Percentiles rank a stretch among this genome's conserved stretches.
Conservation (phyloP, 2,797 vertebrate genomes). For the Melanotaenia parkinsoni region DNA sequence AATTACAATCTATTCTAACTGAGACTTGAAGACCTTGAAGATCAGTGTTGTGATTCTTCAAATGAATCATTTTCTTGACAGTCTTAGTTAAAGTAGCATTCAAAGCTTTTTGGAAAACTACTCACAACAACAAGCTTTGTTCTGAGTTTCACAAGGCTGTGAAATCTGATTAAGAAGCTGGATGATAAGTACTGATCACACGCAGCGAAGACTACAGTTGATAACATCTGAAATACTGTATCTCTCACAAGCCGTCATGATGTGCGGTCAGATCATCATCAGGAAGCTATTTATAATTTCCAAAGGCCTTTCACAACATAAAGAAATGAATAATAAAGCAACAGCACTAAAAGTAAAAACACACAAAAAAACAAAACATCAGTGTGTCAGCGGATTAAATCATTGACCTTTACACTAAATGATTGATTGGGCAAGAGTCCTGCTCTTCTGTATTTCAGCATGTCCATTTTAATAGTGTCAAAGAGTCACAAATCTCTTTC, state of each 20-base stretch:
- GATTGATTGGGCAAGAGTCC: slow-evolving; percentile 43
- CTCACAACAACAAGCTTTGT: slow-evolving; percentile 15
- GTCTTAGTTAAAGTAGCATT: too few relatives aligned
- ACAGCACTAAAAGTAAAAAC: slow-evolving; percentile 1
- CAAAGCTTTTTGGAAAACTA: background rate
- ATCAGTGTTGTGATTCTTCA: background rate
- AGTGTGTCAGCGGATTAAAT: slow-evolving; percentile 23
- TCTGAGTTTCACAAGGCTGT: background rate
- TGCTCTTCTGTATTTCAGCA: slow-evolving; percentile 16
- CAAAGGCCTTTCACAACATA: background rate
- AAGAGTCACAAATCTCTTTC: slow-evolving; percentile 18
- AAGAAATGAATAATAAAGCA: slow-evolving; percentile 5
- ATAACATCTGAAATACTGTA: slow-evolving; percentile 21
- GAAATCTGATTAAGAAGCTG: slow-evolving; percentile 23
- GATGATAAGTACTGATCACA: slow-evolving; percentile 37
- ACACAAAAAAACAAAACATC: background rate
- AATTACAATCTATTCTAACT: too few relatives aligned
- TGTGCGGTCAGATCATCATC: slow-evolving; percentile 4
- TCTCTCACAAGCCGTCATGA: slow-evolving; percentile 1
- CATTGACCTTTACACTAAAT: slow-evolving; percentile 38
- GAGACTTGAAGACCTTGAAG: too few relatives aligned
- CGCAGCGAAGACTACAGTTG: slow-evolving; percentile 1
- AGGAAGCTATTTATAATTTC: background rate
- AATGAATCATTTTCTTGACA: background rate
- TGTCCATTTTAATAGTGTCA: slow-evolving; percentile 21